Base-by-base conservation (phyloP, 2,113 vertebrate species). In the Thamnaconus septentrionalis region DNA sequence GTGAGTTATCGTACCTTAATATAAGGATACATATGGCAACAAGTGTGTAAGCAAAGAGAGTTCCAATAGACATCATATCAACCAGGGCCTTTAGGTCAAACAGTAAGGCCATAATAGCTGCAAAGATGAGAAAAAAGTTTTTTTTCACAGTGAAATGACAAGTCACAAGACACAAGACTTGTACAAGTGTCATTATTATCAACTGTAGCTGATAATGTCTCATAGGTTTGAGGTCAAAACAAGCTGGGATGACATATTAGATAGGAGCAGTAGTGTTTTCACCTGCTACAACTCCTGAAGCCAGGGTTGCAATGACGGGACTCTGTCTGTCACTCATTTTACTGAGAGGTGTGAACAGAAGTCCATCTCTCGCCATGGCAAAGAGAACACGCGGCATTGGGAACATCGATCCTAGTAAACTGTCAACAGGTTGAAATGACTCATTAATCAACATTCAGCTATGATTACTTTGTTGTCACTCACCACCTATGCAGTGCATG, bases 41-140 rank as follows among this genome's bases (percentile, higher is more conserved):
- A 76, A 99, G 87, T 1, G 96, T 95, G 84, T 99, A 96, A 53
- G 97, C 95, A 86, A 98, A 92, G 55, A 99, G 91, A 0, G 97
- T 98, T 61, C 97, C 97, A 0, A 97, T 96, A 0, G 97, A 99
- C 97, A 99, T 98, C 83, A 98, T 94, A 61, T 99, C 94, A 61
- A 98, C 95, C 73, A 98, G 88, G 4, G 94, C 93, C 61, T 92
- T 92, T 77, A 99, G 91, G 75, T 98, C 94, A 79, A 98, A 91
- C 76, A 98, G 71, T n/a, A 98, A 88, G 0, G 94, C 95, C 95
- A 97, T 94, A 68, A 95, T 42, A 5, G 94, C 96, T 98, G 87
- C 56, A 91, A 83, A 0, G 2, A 80, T 59, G 69, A 3, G 0
- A 51, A 52, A 5, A 52, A 59, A 49, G n/a, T 59, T 53, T 53